A percentile compares a stretch with the other conserved stretches of the same genome.
Conservation (phyloP, 2,113 vertebrate genomes). For the Eidolon helvum region DNA sequence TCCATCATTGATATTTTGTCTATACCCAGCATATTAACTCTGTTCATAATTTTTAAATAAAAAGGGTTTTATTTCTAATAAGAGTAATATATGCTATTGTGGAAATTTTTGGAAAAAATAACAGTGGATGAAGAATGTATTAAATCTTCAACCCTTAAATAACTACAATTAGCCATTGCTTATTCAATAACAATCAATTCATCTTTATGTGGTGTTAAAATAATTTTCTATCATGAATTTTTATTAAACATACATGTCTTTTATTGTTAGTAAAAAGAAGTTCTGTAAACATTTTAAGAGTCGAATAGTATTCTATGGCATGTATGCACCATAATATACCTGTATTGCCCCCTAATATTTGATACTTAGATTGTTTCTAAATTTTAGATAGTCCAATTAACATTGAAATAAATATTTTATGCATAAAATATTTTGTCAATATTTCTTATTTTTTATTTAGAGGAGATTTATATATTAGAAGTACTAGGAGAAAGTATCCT, state of each 20-base stretch:
- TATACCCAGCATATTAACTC: neutral
- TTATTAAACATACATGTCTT: neutral
- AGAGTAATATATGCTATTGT: neutral
- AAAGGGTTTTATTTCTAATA: neutral
- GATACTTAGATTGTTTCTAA: neutral
- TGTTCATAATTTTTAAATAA: neutral
- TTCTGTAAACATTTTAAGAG: neutral
- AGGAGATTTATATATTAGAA: neutral
- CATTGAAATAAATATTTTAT: neutral
- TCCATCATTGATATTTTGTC: neutral
- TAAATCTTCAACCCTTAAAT: neutral
- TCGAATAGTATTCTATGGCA: neutral
- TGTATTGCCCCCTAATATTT: neutral
- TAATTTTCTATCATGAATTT: neutral
- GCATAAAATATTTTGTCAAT: neutral
- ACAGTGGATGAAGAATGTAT: neutral
- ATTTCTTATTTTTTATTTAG: neutral
- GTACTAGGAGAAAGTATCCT: neutral
- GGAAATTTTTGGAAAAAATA: neutral
- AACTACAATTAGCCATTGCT: neutral
- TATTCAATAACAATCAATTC: neutral
- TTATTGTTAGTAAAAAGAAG: neutral
- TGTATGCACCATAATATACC: neutral
- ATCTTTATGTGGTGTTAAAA: constrained; percentile 1
- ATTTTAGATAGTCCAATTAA: neutral